Base-by-base conservation (phyloP, 2,113 vertebrate genomes). In the Rafetus swinhoei region DNA sequence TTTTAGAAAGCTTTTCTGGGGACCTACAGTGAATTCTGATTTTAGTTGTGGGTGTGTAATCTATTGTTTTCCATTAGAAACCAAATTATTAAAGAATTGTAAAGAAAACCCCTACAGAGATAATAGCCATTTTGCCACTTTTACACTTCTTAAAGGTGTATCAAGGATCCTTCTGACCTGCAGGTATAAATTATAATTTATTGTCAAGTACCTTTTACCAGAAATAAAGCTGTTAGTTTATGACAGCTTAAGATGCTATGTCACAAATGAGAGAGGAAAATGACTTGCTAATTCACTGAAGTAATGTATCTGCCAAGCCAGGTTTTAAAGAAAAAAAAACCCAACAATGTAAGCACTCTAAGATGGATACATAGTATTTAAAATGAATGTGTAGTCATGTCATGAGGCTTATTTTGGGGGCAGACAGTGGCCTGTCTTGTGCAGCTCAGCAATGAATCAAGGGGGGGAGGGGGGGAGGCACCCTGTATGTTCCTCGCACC, bases 1-100 rank as follows among this genome's bases (percentile, higher is more conserved):
- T 95, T 82, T 9, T 6, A 90, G 69, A 95, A 81, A 82, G 52
- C 72, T 93, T 93, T 93, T 79, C 69, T 92, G 69, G 39, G 54
- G 45, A 82, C 53, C 35, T 65, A 52, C 5, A 85, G 16, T 80
- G 57, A 79, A 56, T 93, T 92, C 54, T 76, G 18, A 88, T 57
- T 76, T 82, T 84, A 77, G 88, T 50, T 92, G 80, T 65, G 56
- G 13, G 93, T 85, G 5, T 91, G 76, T 91, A 94, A 94, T 93
- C 84, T 79, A 89, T 74, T 90, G 86, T 87, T 96, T 90, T 69
- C 85, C 74, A 93, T 80, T 95, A 93, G 27, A 95, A 96, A 95
- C 21, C 50, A 3, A 13, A 7, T 94, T 92, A 65, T 93, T 90
- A 92, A 65, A 80, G 53, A 76, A 77, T 81, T 79, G 35, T 10